Percentiles rank a stretch among this genome's conserved stretches.
phyloP scores from a whole-genome alignment of 2,797 vertebrate species.

The Thaleichthys pacificus region DNA sequence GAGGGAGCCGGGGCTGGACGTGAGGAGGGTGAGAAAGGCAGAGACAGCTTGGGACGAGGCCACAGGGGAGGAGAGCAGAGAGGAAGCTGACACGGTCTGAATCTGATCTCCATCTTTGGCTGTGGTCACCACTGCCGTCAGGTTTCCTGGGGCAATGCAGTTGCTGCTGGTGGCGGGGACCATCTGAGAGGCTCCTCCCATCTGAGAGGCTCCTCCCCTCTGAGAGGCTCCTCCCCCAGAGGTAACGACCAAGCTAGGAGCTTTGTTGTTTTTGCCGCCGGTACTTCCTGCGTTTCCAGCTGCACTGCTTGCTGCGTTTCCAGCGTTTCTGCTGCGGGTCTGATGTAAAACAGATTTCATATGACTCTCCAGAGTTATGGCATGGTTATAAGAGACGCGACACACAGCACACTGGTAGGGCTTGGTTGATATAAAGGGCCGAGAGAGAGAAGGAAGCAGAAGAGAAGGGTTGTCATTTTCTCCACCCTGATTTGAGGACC shows the following conservation, averaged over 20 bases:
- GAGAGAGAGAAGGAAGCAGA: constrained; percentile 55
- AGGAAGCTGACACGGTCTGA: constrained; percentile 68
- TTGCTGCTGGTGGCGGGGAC: constrained; percentile 60
- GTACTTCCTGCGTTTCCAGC: constrained; percentile 49
- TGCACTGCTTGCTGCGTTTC: constrained; percentile 64
- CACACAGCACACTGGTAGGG: constrained; percentile 90
- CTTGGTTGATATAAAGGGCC: constrained; percentile 81
- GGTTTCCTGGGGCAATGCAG: constrained; percentile 63
- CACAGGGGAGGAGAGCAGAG: constrained; percentile 77
- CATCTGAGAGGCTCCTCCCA: constrained; percentile 59
- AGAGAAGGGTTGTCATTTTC: constrained; percentile 52
- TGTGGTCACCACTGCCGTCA: constrained; percentile 59
- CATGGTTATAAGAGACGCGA: constrained; percentile 91
- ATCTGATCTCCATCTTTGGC: constrained; percentile 74
- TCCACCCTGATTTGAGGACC: constrained; percentile 61
- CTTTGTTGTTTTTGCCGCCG: constrained; percentile 46
- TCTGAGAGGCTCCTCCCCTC: no score
- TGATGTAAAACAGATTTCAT: constrained; percentile 88
- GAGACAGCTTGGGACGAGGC: constrained; percentile 80
- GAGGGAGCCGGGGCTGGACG: constrained; percentile 72
- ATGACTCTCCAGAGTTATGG: constrained; percentile 90
- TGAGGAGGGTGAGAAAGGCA: constrained; percentile 80
- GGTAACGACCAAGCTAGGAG: constrained; percentile 53
- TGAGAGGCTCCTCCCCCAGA: constrained; percentile 61
- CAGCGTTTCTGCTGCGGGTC: constrained; percentile 84